Percentiles rank a stretch among this genome's conserved stretches.
Evolutionary conservation across 2,888 invertebrate genomes (phyloP).

Genomic region (Gryllus longicercus): DNA sequence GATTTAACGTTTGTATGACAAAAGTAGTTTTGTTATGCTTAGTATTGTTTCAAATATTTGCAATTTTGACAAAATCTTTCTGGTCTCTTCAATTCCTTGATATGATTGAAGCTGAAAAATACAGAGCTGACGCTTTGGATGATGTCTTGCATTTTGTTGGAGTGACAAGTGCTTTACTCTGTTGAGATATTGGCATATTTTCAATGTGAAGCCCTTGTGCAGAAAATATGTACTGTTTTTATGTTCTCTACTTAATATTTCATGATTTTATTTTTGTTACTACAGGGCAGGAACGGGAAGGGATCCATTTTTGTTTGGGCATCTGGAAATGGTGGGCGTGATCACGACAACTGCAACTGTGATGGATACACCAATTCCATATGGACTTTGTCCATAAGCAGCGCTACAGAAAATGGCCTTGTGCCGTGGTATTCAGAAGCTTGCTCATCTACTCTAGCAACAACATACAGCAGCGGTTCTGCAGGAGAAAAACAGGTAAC

Average conservation of each 20-base stretch:
- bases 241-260: background rate
- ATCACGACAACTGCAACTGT: conserved; percentile 97
- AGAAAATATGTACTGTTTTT: too few species aligned
- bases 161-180: too few species aligned
- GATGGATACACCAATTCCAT: conserved; percentile 99
- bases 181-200: too few species aligned
- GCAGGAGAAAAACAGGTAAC: conserved; percentile 73
- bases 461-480: conserved; percentile 96
- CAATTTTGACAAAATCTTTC: too few species aligned
- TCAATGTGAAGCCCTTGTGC: too few species aligned
- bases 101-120: too few species aligned
- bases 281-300: conserved; percentile 82
- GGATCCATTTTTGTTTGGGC: conserved; percentile 99
- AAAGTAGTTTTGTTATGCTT: too few species aligned
- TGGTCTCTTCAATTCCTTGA: too few species aligned
- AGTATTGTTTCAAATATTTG: too few species aligned
- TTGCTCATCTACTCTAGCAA: conserved; percentile 95
- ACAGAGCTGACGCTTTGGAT: too few species aligned
- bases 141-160: too few species aligned
- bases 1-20: too few species aligned
- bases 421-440: conserved; percentile 98
- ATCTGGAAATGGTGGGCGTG: conserved; percentile 94
- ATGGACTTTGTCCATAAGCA: conserved; percentile 96
- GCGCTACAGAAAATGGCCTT: conserved; percentile 85
- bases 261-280: conserved; percentile 34